A percentile compares a stretch with the other conserved stretches of the same genome.
Evolutionary conservation across 2,113 vertebrate genomes (phyloP).

Genomic region (Micronycteris hirsuta): DNA sequence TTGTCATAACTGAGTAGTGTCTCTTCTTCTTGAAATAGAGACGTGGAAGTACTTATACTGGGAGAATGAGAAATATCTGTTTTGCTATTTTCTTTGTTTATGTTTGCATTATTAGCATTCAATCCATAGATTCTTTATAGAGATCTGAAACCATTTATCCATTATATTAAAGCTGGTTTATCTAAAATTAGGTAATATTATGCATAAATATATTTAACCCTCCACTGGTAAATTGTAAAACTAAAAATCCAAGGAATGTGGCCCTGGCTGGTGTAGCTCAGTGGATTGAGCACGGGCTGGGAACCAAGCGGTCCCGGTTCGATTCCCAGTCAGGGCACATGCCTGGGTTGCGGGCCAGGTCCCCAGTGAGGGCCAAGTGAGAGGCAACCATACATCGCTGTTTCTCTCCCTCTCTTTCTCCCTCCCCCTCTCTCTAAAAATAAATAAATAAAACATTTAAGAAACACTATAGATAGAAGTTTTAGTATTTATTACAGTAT

Average conservation of each 20-base stretch:
- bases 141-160: neutral
- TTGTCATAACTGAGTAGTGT: neutral
- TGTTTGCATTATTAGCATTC: neutral
- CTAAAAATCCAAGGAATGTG: neutral
- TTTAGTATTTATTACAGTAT: neutral
- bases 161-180: neutral
- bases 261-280: no score
- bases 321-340: no score
- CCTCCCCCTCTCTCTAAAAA: no score
- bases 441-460: no score
- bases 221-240: neutral
- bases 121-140: neutral
- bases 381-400: no score
- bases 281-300: no score
- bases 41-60: neutral
- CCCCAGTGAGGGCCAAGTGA: no score
- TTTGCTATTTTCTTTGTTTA: neutral
- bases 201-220: neutral
- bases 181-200: neutral
- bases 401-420: no score
- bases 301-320: no score
- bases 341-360: no score
- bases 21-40: neutral
- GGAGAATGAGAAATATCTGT: neutral
- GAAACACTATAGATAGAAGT: neutral